Evolutionary conservation across 2,797 vertebrate genomes (phyloP), one percentile per base, ranked within the genome.

Genomic region (Taenioides sp.): DNA sequence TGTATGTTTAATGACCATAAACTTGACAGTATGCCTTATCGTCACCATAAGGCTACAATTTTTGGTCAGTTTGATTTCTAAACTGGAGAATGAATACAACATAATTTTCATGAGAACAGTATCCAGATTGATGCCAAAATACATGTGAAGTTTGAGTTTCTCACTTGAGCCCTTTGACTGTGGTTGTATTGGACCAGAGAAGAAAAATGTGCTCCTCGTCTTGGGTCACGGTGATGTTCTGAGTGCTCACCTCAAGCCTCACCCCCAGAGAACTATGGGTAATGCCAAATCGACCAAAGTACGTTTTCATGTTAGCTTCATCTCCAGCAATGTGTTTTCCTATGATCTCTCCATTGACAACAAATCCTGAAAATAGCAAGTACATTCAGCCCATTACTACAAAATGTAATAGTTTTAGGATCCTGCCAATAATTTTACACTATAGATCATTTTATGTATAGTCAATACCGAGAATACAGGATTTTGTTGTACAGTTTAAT

Each of bases 251-350:
- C 68, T 94, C 93, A 75, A 97, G 71, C 80, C 77, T 94, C 72
- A 97, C 70, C 37, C 90, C 83, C 77, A 96, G 83, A 4, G 81
- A 88, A 72, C 89, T 70, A 58, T 92, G 95, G 84, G 85, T 70
- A 74, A 98, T 94, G 54, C 94, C 96, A 89, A 98, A 88, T 75
- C 84, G 95, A 18, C 96, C 96, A 91, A 99, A 96, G 84, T 96
- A 98, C 0, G 96, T 96, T 71, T 94, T 94, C 67, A 84, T 62
- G 28, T 93, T 91, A 52, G 80, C 86, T 5, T 84, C 85, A 6
- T 71, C 79, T 65, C 79, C 75, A 11, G 77, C 66, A 74, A 65
- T 92, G 84, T 96, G 95, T 67, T 96, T 95, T 43, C 94, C 95
- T 78, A 95, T 95, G 69, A 95, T 94, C 81, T 97, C 87, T 11